Evolutionary conservation across 2,113 vertebrate species (phyloP).

Genomic region (Callionymus lyra): DNA sequence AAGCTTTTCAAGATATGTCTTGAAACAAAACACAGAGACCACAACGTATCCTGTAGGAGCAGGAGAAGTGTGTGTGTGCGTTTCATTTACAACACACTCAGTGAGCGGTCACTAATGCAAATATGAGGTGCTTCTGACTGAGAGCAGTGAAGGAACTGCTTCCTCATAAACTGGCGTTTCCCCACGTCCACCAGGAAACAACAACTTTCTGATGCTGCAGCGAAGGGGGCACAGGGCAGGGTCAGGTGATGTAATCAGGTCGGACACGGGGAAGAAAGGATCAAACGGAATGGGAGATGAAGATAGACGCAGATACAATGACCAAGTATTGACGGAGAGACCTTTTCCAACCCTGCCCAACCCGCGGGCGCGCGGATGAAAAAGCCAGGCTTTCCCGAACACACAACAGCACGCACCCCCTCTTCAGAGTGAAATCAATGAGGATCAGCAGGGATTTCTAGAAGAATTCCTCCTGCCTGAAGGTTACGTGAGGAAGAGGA

Average conservation of each 20-base stretch:
- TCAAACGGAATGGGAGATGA: constrained; percentile 67
- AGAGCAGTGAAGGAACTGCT: neutral
- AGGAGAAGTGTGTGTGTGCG: constrained; percentile 11
- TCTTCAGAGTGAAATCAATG: constrained; percentile 50
- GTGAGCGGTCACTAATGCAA: constrained; percentile 24
- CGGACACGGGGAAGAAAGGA: constrained; percentile 38
- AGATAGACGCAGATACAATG: constrained; percentile 57
- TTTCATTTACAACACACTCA: constrained; percentile 1
- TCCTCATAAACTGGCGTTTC: constrained; percentile 16
- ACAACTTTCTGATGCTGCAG: constrained; percentile 16
- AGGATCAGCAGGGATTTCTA: constrained; percentile 39
- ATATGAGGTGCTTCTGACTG: constrained; percentile 15
- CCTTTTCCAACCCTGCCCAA: constrained; percentile 37
- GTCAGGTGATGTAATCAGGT: constrained; percentile 57
- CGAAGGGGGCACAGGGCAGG: constrained; percentile 20
- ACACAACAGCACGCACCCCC: constrained; percentile 25
- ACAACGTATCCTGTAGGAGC: constrained; percentile 15
- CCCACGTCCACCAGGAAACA: constrained; percentile 24
- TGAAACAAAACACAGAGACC: constrained; percentile 27
- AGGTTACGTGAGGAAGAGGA: constrained; percentile 48
- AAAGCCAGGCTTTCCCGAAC: constrained; percentile 49
- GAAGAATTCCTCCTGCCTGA: constrained; percentile 52
- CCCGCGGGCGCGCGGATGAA: constrained; percentile 43
- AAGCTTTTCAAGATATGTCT: constrained; percentile 15
- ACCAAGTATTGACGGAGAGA: constrained; percentile 54